Percentiles rank a stretch among this genome's conserved stretches.
phyloP scores from a whole-genome alignment of 2,113 vertebrate species.

The Sinocyclocheilus rhinocerous region DNA sequence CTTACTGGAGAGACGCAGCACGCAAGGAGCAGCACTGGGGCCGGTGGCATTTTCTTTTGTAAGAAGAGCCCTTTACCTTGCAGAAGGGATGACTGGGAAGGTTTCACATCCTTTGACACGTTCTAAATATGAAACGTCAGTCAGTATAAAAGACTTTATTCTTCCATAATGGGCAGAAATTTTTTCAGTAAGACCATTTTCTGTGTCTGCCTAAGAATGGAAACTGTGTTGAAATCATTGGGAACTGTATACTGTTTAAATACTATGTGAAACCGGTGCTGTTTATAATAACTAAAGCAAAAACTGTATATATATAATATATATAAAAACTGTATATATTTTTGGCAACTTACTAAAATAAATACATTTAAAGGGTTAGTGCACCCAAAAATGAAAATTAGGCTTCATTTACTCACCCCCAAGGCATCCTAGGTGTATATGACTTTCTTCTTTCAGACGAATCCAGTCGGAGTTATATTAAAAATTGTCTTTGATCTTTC shows the following conservation, averaged over 20 bases:
- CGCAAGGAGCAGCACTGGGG: background rate
- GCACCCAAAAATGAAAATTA: too few relatives aligned
- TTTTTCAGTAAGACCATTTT: background rate
- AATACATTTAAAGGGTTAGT: too few relatives aligned
- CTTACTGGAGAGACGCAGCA: conserved; percentile 12
- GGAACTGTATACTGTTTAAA: background rate
- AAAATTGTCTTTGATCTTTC: too few relatives aligned
- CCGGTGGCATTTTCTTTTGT: conserved; percentile 13
- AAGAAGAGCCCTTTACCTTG: background rate
- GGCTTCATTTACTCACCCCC: too few relatives aligned
- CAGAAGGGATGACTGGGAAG: background rate
- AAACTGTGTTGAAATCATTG: background rate
- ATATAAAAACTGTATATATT: too few relatives aligned
- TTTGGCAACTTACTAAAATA: too few relatives aligned
- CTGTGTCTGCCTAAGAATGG: background rate
- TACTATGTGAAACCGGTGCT: background rate
- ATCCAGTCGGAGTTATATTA: too few relatives aligned
- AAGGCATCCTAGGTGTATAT: too few relatives aligned
- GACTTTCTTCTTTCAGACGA: too few relatives aligned
- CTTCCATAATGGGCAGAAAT: background rate
- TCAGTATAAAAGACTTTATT: background rate
- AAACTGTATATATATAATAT: background rate
- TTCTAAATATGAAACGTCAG: conserved; percentile 24
- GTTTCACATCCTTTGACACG: conserved; percentile 6
- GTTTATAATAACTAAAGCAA: background rate